Base-by-base conservation (phyloP, 1,140 invertebrate species). In the Brachionus rubens region DNA sequence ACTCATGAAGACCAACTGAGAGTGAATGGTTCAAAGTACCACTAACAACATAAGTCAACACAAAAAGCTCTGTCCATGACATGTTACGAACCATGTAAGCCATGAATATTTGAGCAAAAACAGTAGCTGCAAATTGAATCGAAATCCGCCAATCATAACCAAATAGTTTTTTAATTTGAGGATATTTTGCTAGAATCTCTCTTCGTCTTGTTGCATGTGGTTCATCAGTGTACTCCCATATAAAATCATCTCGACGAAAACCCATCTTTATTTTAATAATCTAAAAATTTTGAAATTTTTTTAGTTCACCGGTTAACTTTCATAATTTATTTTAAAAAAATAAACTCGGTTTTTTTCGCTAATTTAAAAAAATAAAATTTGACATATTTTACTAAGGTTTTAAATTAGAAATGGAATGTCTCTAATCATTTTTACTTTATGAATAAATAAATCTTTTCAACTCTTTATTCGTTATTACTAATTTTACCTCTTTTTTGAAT, bases 211-310 rank as follows among this genome's bases (percentile, higher is more conserved):
- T 90, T 0, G 94, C 95, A 85, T 99, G 96, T 16, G 96, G 96
- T 84, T 99, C 96, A 83, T 98, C 94, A 0, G 92, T 94, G 80
- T 94, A 94, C n/a, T 89, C 88, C 96, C 96, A 99, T 82, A 98
- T 14, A 28, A 76, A 76, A 28, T 76, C 75, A 7, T 19, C 21
- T 72, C 68, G 26, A 28, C n/a, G n/a, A 10, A 26, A 30, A 30
- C 16, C 5, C 65, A 70, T 70, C 33, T 7, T 19, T 41, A n/a
- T 70, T 30, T 70, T 16, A 19, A 50, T n/a, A n/a, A n/a, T n/a
- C n/a, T n/a, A n/a, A n/a, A n/a, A n/a, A n/a, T n/a, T n/a, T n/a
- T n/a, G n/a, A n/a, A n/a, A n/a, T n/a, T n/a, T n/a, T n/a, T n/a
- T n/a, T n/a, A n/a, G n/a, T n/a, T n/a, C n/a, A n/a, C n/a, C n/a